A percentile compares a stretch with the other conserved stretches of the same genome.
These are phyloP conservation scores for Terebella lapidaria DNA, from an alignment of 2,888 invertebrate genomes.

Conservation along the genomic window DNA sequence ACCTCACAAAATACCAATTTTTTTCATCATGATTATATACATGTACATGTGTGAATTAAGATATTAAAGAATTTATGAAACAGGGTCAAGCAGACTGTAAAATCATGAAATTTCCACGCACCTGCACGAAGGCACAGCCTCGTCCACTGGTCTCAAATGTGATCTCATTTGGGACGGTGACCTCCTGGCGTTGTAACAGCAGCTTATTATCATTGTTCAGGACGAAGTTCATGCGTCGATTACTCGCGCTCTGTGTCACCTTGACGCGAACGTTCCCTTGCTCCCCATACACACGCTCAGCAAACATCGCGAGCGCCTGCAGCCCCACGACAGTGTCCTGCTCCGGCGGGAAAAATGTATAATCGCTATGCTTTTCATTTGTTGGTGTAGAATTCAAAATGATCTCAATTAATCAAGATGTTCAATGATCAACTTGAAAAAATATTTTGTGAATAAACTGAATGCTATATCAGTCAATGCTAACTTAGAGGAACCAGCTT, in stretches of 20 bases:
- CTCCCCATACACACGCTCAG: constrained; percentile 26
- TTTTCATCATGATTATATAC: background rate
- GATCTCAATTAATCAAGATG: too few relatives aligned
- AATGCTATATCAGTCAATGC: too few relatives aligned
- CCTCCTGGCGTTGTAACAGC: constrained; percentile 24
- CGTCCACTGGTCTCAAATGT: constrained; percentile 25
- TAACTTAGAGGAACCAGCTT: too few relatives aligned
- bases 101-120: constrained; percentile 11
- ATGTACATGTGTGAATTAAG: background rate
- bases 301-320: constrained; percentile 46
- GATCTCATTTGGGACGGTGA: constrained; percentile 26
- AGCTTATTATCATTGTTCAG: constrained; percentile 26
- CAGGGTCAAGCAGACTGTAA: background rate
- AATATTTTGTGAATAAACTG: too few relatives aligned
- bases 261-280: constrained; percentile 6
- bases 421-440: too few relatives aligned
- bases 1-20: background rate
- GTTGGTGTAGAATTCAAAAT: background rate
- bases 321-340: constrained; percentile 54
- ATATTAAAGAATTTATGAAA: too few relatives aligned
- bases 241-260: constrained; percentile 18
- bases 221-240: constrained; percentile 8
- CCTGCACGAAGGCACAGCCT: constrained; percentile 46
- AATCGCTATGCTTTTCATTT: background rate
- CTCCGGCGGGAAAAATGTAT: too few relatives aligned